A percentile compares a stretch with the other conserved stretches of the same genome.
Conservation (phyloP, 2,888 invertebrate genomes). For the Oligia strigilis region DNA sequence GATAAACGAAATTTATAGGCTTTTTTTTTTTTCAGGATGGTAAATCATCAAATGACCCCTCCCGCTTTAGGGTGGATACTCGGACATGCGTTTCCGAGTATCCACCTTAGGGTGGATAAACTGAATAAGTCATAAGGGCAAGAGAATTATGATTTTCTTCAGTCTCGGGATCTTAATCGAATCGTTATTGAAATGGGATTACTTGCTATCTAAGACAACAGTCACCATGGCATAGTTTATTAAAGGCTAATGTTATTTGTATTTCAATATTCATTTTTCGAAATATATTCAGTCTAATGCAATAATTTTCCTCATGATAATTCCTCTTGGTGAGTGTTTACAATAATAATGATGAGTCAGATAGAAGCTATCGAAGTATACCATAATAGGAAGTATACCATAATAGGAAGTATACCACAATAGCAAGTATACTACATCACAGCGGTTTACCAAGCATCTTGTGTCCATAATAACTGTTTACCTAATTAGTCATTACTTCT, state of each 20-base stretch:
- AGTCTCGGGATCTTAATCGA: not conserved
- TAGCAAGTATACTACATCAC: conserved; percentile 5
- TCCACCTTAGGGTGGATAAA: too few relatives aligned
- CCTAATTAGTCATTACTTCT: not conserved
- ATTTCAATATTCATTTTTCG: not conserved
- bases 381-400: not conserved
- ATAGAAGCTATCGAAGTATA: not conserved
- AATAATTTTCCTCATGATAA: conserved; percentile 30
- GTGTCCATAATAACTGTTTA: conserved; percentile 2
- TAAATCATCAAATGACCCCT: too few relatives aligned
- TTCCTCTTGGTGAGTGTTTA: conserved; percentile 9
- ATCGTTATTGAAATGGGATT: not conserved
- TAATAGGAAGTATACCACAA: conserved; percentile 6
- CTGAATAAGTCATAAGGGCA: too few relatives aligned
- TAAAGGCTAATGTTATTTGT: not conserved
- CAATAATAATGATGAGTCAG: conserved; percentile 6
- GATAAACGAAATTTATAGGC: too few relatives aligned
- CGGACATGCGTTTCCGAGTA: too few relatives aligned
- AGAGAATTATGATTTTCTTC: not conserved
- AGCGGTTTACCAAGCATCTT: conserved; percentile 30
- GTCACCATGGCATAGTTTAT: not conserved
- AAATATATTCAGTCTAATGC: conserved; percentile 30
- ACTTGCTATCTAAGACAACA: not conserved
- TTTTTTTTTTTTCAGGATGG: too few relatives aligned
- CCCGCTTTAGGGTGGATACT: too few relatives aligned